phyloP scores from a whole-genome alignment of 2,888 invertebrate species.

The Phortica magna region DNA sequence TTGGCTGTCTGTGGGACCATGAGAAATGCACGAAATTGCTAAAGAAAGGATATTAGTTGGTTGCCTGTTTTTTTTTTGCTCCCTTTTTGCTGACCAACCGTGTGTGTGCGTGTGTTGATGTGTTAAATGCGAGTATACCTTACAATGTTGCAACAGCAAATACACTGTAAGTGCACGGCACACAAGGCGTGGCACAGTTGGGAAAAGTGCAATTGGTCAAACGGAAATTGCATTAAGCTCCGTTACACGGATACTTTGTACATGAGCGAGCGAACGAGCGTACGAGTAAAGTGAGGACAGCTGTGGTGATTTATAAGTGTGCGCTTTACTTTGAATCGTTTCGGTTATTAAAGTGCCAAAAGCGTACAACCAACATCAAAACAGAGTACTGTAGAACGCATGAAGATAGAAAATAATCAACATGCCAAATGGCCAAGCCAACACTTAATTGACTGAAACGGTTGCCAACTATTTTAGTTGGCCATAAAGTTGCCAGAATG shows the following conservation, averaged over 20 bases:
- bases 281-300: background rate
- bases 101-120: conserved; percentile 12
- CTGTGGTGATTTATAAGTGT: background rate
- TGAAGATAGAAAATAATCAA: no score
- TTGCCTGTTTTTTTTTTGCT: conserved; percentile 22
- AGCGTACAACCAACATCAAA: no score
- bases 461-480: no score
- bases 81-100: conserved; percentile 27
- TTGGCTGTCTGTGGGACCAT: background rate
- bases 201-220: conserved; percentile 22
- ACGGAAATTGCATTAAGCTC: conserved; percentile 64
- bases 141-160: conserved; percentile 34
- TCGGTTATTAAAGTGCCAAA: background rate
- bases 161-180: conserved; percentile 7
- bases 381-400: no score
- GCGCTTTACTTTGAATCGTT: background rate
- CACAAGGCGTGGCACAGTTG: conserved; percentile 16
- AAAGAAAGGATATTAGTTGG: conserved; percentile 33
- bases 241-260: conserved; percentile 46
- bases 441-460: no score
- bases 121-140: conserved; percentile 17
- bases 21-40: conserved; percentile 25
- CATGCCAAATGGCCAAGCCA: no score
- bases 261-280: background rate
- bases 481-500: no score